These are phyloP conservation scores for Eurosta solidaginis DNA, from an alignment of 1,140 invertebrate genomes.

Conservation along the genomic window DNA sequence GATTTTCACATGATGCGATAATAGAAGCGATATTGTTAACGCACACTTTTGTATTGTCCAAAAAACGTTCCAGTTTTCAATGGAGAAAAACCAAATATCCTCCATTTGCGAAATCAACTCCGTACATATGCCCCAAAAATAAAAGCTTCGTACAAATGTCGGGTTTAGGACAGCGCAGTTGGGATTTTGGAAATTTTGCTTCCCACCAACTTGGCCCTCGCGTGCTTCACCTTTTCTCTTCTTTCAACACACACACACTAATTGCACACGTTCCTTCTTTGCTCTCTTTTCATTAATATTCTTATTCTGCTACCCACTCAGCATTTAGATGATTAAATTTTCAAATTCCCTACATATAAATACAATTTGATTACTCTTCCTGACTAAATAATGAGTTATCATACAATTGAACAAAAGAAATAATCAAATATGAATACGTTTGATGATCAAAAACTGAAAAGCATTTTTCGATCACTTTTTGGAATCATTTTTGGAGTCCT, in stretches of 20 bases:
- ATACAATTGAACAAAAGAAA: no score
- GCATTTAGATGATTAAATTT: no score
- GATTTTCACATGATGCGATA: background rate
- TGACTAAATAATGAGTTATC: no score
- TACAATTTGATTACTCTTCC: no score
- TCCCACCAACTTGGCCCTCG: background rate
- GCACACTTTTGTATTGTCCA: no score
- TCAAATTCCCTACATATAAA: no score
- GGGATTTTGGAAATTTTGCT: background rate
- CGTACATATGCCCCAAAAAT: background rate
- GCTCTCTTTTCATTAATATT: slow-evolving; percentile 12
- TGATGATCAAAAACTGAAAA: no score
- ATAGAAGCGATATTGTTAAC: background rate
- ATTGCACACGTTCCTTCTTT: slow-evolving; percentile 25
- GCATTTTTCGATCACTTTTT: no score
- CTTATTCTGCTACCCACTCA: slow-evolving; percentile 15
- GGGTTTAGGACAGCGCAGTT: background rate
- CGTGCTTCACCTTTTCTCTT: slow-evolving; percentile 10
- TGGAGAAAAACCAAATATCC: background rate
- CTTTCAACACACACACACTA: background rate
- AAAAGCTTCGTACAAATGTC: slow-evolving; percentile 8
- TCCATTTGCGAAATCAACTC: background rate
- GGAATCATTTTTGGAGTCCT: no score
- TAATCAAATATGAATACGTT: no score
- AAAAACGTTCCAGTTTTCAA: no score